Evolutionary conservation across 2,888 invertebrate genomes (phyloP), one percentile per base, ranked within the genome.

Genomic region (Protonemura montana): DNA sequence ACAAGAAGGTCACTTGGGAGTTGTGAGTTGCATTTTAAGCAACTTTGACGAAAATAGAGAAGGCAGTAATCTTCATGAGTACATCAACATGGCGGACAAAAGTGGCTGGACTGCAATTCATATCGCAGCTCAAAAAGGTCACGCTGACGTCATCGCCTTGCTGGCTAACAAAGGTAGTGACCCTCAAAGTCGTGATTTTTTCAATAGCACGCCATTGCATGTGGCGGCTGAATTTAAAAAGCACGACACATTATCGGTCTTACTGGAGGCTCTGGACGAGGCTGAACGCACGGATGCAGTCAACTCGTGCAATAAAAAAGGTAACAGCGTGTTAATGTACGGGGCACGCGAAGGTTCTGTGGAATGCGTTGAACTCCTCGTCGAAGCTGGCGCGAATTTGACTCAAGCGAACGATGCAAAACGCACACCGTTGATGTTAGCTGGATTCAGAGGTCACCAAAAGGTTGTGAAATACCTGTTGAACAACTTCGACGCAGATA

Each of bases 351-450:
- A 42, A 41, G 86, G 82, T 29, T 41, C 35, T 35, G 13, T 86
- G 21, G 81, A 86, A n/a, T 59, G 78, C 10, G 35, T 86, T 10
- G 86, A 86, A 16, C 86, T 81, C 35, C 41, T 81, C 5, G 26
- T 41, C n/a, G 1, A 77, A 6, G 81, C 81, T 77, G 81, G 59
- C 30, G 81, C 16, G 2, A 21, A 59, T 10, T 21, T 59, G 59
- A 6, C 82, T 35, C 59, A 21, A 21, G 59, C 21, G 59, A 13
- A 76, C 16, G 28, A 21, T 59, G 21, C 2, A 21, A 21, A 59
- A 59, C 41, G 13, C 5, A 59, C 59, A 13, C 59, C 59, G 13
- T 10, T 59, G 59, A 59, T 59, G 59, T 2, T 13, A 59, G 59
- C 59, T 7, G 59, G 16, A 21, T 13, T 3, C 1, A 1, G 21